Conservation (phyloP, 2,113 vertebrate species). For the Odocoileus hemionus region DNA sequence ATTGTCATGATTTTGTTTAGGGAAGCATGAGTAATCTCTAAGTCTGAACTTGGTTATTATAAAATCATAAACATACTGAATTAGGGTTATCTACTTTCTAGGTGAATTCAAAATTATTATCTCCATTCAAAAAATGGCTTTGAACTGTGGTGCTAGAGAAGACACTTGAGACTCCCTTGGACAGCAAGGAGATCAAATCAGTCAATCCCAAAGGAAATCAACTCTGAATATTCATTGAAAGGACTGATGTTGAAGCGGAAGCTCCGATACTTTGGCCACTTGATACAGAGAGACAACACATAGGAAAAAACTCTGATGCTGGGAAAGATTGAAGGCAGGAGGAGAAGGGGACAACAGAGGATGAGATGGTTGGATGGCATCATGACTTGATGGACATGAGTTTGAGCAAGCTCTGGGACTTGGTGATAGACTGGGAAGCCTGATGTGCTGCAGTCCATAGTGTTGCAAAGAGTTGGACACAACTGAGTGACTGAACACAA, state of each 20-base stretch:
- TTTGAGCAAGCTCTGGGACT: not conserved
- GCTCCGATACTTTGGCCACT: not conserved
- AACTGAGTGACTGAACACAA: not conserved
- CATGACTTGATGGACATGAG: not conserved
- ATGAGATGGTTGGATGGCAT: not conserved
- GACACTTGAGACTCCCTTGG: not conserved
- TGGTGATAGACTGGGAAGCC: not conserved
- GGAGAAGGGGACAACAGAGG: not conserved
- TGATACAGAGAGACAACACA: not conserved
- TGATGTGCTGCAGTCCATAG: not conserved
- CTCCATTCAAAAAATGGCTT: not conserved
- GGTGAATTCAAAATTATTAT: constrained; percentile 5
- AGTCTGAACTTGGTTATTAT: not conserved
- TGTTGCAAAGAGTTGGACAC: not conserved
- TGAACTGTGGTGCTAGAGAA: not conserved
- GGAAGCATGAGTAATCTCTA: not conserved
- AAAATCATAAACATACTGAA: not conserved
- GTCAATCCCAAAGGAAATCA: not conserved
- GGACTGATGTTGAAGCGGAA: not conserved
- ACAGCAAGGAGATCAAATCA: not conserved
- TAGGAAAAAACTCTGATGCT: not conserved
- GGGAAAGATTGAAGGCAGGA: not conserved
- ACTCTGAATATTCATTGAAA: not conserved
- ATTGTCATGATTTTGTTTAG: not conserved
- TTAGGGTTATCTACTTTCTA: constrained; percentile 11